A percentile compares a stretch with the other conserved stretches of the same genome.
These are phyloP conservation scores for Thaleichthys pacificus DNA, from an alignment of 2,797 vertebrate genomes.

Conservation along the genomic window DNA sequence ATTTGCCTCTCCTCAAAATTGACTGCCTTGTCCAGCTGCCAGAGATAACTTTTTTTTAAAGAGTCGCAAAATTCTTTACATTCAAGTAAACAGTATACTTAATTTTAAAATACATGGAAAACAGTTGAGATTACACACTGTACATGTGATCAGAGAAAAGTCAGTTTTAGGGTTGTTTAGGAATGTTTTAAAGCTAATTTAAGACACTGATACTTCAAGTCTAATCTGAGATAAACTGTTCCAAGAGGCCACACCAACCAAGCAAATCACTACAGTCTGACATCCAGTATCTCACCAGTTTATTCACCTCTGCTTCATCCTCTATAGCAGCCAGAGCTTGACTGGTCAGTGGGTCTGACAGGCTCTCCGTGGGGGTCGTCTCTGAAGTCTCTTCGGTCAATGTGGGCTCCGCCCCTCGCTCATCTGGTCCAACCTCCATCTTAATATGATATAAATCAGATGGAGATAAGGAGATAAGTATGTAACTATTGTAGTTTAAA, in stretches of 20 bases:
- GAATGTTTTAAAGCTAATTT: too few species aligned
- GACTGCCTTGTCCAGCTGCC: constrained; percentile 82
- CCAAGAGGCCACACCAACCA: background rate
- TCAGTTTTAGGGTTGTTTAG: too few species aligned
- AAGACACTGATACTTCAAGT: too few species aligned
- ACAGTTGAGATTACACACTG: background rate
- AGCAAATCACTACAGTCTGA: background rate
- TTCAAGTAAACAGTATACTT: too few species aligned
- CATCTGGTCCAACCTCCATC: constrained; percentile 58
- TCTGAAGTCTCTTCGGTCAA: background rate
- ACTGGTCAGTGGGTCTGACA: constrained; percentile 46
- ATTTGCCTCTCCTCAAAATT: constrained; percentile 89
- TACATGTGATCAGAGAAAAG: too few species aligned
- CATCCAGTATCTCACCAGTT: constrained; percentile 78
- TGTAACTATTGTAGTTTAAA: too few species aligned
- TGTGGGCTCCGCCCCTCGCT: constrained; percentile 16
- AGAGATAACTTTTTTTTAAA: constrained; percentile 13
- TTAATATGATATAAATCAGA: constrained; percentile 18
- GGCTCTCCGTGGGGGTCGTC: background rate
- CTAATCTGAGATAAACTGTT: background rate
- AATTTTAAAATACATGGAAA: background rate
- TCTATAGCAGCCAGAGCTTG: constrained; percentile 84
- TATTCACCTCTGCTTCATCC: constrained; percentile 90
- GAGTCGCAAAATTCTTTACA: too few species aligned
- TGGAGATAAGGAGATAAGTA: background rate